Percentiles rank a stretch among this genome's conserved stretches.
phyloP scores from a whole-genome alignment of 2,797 vertebrate species.

The Phrynocephalus guinanensis region DNA sequence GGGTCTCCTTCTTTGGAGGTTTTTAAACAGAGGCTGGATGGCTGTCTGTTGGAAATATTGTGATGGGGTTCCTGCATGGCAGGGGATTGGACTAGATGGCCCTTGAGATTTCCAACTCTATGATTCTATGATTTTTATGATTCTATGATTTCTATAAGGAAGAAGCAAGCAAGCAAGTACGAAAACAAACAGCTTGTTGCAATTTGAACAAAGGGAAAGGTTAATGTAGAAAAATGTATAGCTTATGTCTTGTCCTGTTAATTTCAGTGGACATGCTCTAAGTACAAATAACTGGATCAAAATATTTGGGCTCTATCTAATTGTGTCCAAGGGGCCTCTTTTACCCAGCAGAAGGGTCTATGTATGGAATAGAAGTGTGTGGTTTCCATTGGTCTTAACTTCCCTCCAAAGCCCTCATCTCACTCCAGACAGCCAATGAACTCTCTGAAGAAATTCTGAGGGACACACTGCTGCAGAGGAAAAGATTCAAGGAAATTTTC shows the following conservation, averaged over 20 bases:
- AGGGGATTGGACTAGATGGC: too few relatives aligned
- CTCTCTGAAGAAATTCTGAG: neutral
- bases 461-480: neutral
- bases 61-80: too few relatives aligned
- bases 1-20: too few relatives aligned
- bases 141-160: too few relatives aligned
- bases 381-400: neutral
- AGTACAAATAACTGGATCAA: neutral
- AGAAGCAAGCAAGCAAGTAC: too few relatives aligned
- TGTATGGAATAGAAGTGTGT: neutral
- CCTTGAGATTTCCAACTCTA: too few relatives aligned
- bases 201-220: neutral
- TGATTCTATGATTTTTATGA: too few relatives aligned
- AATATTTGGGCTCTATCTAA: neutral
- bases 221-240: neutral
- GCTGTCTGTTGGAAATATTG: too few relatives aligned
- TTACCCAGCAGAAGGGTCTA: neutral
- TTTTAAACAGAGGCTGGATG: too few relatives aligned
- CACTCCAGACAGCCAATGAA: neutral
- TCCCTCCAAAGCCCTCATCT: too few relatives aligned
- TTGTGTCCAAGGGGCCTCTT: neutral
- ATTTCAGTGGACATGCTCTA: neutral
- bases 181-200: too few relatives aligned
- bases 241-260: neutral
- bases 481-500: neutral